Percentiles rank a stretch among this genome's conserved stretches.
Conservation (phyloP, 2,113 vertebrate genomes). For the Miniopterus natalensis region DNA sequence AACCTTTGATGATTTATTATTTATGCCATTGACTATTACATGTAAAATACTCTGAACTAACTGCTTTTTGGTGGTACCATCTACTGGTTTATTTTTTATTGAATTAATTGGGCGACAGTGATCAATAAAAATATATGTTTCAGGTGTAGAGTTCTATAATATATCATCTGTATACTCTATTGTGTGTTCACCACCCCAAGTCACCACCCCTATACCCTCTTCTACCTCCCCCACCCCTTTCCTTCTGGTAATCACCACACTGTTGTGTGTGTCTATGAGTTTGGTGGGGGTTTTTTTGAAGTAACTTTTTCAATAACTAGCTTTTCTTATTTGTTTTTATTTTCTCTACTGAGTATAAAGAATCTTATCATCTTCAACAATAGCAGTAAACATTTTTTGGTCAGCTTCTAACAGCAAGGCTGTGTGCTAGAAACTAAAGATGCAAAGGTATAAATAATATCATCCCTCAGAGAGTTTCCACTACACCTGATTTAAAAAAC, state of each 20-base stretch:
- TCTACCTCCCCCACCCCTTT: background rate
- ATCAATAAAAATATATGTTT: background rate
- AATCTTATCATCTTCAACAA: background rate
- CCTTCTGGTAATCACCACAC: background rate
- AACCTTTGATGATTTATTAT: slow-evolving; percentile 61
- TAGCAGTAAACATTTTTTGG: slow-evolving; percentile 24
- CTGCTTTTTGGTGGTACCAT: background rate
- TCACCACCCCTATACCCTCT: background rate
- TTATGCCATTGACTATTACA: slow-evolving; percentile 53
- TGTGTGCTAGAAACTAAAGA: background rate
- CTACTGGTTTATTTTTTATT: background rate
- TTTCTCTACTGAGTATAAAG: slow-evolving; percentile 31
- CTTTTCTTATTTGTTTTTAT: slow-evolving; percentile 23
- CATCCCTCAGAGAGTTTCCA: background rate
- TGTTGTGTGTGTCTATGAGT: background rate
- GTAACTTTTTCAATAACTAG: background rate
- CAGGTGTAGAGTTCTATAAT: background rate
- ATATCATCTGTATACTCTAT: background rate
- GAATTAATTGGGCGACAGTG: background rate
- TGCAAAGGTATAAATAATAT: background rate
- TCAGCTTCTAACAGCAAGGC: slow-evolving; percentile 5
- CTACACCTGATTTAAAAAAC: background rate
- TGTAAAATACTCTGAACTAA: slow-evolving; percentile 12
- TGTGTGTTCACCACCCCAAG: background rate
- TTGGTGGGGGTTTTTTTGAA: background rate